A percentile compares a stretch with the other conserved stretches of the same genome.
Evolutionary conservation across 2,888 invertebrate species (phyloP).

Genomic region (Eupithecia pulchellata): DNA sequence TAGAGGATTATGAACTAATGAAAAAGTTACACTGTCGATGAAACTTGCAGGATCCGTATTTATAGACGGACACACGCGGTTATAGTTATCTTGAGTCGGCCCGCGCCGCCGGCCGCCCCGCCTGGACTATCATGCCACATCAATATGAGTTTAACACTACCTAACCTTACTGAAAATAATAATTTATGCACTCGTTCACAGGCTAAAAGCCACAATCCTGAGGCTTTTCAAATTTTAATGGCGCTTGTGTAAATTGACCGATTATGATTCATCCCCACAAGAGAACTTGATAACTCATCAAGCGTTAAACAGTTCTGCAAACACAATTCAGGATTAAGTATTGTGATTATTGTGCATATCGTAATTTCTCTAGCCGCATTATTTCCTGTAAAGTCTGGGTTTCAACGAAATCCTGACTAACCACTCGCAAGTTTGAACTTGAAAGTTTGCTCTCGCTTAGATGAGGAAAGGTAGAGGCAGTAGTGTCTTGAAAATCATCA

Average conservation of each 20-base stretch:
- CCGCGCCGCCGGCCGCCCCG: conserved; percentile 52
- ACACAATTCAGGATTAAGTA: not conserved
- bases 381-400: conserved; percentile 46
- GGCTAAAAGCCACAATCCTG: too few species aligned
- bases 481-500: conserved; percentile 67
- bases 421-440: conserved; percentile 44
- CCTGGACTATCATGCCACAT: conserved; percentile 46
- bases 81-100: conserved; percentile 68
- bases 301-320: not conserved
- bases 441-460: conserved; percentile 40
- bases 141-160: conserved; percentile 28
- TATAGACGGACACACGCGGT: conserved; percentile 77
- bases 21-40: conserved; percentile 70
- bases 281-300: conserved; percentile 2
- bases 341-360: not conserved
- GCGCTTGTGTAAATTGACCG: conserved; percentile 28
- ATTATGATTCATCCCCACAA: conserved; percentile 28
- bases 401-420: conserved; percentile 44
- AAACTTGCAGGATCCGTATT: conserved; percentile 67
- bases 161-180: conserved; percentile 53
- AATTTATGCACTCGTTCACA: conserved; percentile 51
- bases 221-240: conserved; percentile 35
- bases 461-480: conserved; percentile 58
- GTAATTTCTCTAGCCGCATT: conserved; percentile 27
- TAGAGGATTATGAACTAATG: conserved; percentile 59